phyloP scores from a whole-genome alignment of 2,797 vertebrate genomes.

The Gadopsis marmoratus region DNA sequence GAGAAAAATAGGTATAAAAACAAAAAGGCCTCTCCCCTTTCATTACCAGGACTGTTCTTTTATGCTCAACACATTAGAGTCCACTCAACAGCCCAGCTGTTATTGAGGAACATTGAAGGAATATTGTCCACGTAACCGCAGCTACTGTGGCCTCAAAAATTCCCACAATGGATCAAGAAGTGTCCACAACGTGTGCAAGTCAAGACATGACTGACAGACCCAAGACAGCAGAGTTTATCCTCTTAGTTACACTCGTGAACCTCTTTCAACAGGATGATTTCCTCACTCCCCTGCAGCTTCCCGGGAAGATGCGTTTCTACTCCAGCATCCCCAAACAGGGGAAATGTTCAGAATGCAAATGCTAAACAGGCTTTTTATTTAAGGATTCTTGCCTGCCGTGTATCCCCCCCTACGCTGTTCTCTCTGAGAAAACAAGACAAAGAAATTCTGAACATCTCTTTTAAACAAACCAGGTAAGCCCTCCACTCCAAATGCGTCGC shows the following conservation, averaged over 20 bases:
- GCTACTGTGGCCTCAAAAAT: neutral
- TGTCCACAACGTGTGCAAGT: neutral
- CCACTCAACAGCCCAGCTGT: no score
- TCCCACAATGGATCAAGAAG: neutral
- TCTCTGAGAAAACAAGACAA: slow-evolving; percentile 32
- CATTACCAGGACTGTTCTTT: no score
- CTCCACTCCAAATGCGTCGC: slow-evolving; percentile 52
- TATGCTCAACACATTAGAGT: no score
- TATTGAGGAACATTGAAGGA: no score
- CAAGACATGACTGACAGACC: neutral
- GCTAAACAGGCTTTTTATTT: slow-evolving; percentile 55
- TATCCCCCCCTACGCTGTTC: slow-evolving; percentile 24
- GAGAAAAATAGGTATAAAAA: no score
- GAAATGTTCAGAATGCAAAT: slow-evolving; percentile 48
- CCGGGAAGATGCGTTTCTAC: slow-evolving; percentile 9
- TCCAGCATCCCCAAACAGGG: neutral
- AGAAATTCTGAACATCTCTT: slow-evolving; percentile 39
- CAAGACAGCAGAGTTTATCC: slow-evolving; percentile 3
- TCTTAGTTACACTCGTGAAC: neutral
- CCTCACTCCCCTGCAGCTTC: slow-evolving; percentile 6
- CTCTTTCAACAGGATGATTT: slow-evolving; percentile 20
- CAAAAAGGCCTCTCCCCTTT: no score
- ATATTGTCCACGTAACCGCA: no score
- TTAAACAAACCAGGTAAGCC: slow-evolving; percentile 52
- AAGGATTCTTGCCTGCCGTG: slow-evolving; percentile 17